Evolutionary conservation across 2,113 vertebrate genomes (phyloP), one percentile per base, ranked within the genome.

Genomic region (Propithecus coquereli): DNA sequence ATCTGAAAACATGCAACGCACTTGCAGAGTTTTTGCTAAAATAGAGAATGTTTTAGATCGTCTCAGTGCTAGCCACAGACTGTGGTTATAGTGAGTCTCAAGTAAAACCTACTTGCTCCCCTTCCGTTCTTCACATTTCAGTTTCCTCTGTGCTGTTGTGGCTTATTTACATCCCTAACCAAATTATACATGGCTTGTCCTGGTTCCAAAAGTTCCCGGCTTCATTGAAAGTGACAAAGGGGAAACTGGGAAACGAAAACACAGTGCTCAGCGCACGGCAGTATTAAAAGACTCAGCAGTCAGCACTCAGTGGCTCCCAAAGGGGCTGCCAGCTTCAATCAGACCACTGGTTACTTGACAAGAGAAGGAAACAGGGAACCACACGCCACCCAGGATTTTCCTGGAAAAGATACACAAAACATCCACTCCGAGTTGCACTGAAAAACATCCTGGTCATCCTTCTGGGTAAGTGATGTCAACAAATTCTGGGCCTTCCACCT

Each of bases 211-310:
- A 96, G 74, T 91, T 79, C 90, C 82, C 77, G 96, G 93, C 2
- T 93, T 98, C 96, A 99, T 80, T 70, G 87, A 82, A 97, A 95
- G 87, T 93, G 96, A 98, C 97, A 97, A 97, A 96, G 94, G 47
- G 97, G 73, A 97, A 94, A 94, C 93, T 37, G 89, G 97, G 90
- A 80, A 94, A 95, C 40, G 90, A 93, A 94, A 84, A 76, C 73
- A 92, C 94, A 96, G 91, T 5, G 50, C 88, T 97, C 77, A 87
- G 95, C 23, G 96, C 81, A 89, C 59, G 27, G 84, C 32, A 8
- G 77, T 50, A 92, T 83, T 92, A 95, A 97, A 97, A 97, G 92
- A 77, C 85, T 92, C 97, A 73, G 95, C 94, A 32, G 79, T 93
- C 96, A 94, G 96, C 8, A 0, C 77, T 34, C 90, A 13, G 93